Percentiles rank a stretch among this genome's conserved stretches.
Conservation (phyloP, 2,797 vertebrate genomes). For the Pteronotus mesoamericanus region DNA sequence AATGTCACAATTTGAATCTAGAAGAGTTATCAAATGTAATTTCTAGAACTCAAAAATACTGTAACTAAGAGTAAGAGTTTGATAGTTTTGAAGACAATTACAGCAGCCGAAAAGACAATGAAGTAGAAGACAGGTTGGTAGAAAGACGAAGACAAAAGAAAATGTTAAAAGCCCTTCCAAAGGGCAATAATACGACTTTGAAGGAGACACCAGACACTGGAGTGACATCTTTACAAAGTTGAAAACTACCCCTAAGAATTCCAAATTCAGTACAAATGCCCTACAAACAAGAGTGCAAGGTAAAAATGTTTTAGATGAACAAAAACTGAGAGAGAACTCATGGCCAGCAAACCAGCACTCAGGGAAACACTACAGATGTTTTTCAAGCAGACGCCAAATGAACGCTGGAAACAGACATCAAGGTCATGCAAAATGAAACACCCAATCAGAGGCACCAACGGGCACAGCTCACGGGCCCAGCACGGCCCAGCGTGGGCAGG, state of each 20-base stretch:
- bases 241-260: neutral
- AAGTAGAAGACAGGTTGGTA: neutral
- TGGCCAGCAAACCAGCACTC: neutral
- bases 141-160: neutral
- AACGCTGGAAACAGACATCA: neutral
- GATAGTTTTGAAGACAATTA: neutral
- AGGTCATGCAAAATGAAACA: neutral
- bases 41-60: neutral
- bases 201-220: neutral
- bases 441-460: neutral
- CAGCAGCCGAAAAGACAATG: neutral
- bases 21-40: neutral
- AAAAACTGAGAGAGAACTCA: neutral
- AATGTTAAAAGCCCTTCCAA: neutral
- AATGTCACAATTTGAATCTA: neutral
- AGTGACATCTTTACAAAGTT: neutral
- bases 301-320: neutral
- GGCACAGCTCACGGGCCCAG: neutral
- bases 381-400: neutral
- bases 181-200: neutral
- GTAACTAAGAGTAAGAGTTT: neutral
- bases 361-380: neutral
- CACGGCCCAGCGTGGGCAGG: neutral
- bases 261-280: neutral
- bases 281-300: neutral